Percentiles rank a stretch among this genome's conserved stretches.
These are phyloP conservation scores for Thereva unica DNA, from an alignment of 2,888 invertebrate genomes.

Conservation along the genomic window DNA sequence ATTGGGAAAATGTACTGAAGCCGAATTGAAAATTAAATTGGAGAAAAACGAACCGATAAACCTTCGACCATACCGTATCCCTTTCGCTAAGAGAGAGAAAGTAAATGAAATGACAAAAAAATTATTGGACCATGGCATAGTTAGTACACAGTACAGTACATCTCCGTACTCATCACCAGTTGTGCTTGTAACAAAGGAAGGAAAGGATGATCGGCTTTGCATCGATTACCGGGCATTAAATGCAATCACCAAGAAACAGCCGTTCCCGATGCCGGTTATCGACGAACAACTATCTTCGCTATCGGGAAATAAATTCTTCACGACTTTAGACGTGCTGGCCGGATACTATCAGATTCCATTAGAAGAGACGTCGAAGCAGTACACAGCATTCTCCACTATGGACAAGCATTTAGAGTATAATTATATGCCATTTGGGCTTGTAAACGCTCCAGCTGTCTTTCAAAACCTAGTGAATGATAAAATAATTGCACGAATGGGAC, in stretches of 20 bases:
- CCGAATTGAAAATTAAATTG: too few species aligned
- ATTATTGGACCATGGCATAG: background rate
- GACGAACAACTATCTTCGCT: background rate
- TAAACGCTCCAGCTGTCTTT: conserved; percentile 20
- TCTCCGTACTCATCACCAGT: conserved; percentile 2
- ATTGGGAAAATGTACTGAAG: too few species aligned
- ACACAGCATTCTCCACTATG: background rate
- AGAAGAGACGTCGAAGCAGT: background rate
- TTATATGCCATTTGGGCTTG: conserved; percentile 26
- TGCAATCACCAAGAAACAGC: background rate
- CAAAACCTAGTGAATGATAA: conserved; percentile 2
- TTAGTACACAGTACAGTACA: background rate
- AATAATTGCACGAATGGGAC: background rate
- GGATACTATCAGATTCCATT: conserved; percentile 4
- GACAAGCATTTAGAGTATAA: conserved; percentile 22
- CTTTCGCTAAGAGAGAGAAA: too few species aligned
- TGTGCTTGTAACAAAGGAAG: background rate
- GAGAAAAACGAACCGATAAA: too few species aligned
- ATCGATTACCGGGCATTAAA: background rate
- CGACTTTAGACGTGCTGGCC: background rate
- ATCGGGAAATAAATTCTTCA: background rate
- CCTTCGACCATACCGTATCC: too few species aligned
- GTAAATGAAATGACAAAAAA: too few species aligned
- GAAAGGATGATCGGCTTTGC: background rate
- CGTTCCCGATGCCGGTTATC: background rate